Base-by-base conservation (phyloP, 2,888 invertebrate genomes). In the Villa cingulata region DNA sequence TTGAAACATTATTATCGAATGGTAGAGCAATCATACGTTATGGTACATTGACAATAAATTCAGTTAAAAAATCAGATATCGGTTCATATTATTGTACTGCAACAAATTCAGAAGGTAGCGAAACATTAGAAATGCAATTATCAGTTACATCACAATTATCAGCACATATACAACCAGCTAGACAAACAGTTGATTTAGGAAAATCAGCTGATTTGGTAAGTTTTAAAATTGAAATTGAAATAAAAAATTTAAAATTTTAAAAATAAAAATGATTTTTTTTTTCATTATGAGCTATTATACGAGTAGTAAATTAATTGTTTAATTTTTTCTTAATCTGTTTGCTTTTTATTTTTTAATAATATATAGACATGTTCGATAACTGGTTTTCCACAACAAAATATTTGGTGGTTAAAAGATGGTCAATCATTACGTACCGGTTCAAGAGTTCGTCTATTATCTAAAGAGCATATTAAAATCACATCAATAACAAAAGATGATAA, bases 371-470 rank as follows among this genome's bases (percentile, higher is more conserved):
- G 94, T 67, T 82, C 83, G 60, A 77, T 85, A 43, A 78, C 80
- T 42, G 94, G 94, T 1, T 83, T 83, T 68, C 92, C 92, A 0
- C 74, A 85, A 48, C 77, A 79, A 48, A 74, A 76, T 53, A 73
- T 86, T 27, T 74, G 74, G 53, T 90, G 89, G 89, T 73, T 83
- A 53, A 85, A 86, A 62, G 81, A 90, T 63, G 85, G 82, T 1
- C 73, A 73, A 56, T 72, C 75, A 17, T 59, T 85, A 38, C 72
- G 74, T 47, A 70, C 74, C 6, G 76, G 73, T 37, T 75, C 75
- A 23, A 72, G 78, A 43, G 69, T 76, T 18, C 71, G 72, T 52
- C 59, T 77, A 58, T 66, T 76, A 58, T 68, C 73, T 9, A 70
- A 72, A 52, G 73, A 74, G 51, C 70, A 72, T 52, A 70, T 76